phyloP scores from a whole-genome alignment of 2,888 invertebrate genomes.

The Unio delphinus region DNA sequence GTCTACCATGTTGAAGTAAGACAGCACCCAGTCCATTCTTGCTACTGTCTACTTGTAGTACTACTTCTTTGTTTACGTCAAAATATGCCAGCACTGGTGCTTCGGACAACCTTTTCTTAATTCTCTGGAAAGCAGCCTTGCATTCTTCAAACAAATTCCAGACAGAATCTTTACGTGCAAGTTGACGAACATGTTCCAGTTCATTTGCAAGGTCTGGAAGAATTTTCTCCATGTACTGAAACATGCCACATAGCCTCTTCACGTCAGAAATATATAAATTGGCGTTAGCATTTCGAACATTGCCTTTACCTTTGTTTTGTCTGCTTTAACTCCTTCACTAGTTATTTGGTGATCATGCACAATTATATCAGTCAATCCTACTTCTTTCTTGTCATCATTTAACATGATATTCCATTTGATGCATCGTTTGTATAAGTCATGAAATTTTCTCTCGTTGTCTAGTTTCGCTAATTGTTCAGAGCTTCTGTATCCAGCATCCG shows the following conservation, averaged over 20 bases:
- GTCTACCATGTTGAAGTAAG: no score
- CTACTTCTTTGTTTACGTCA: no score
- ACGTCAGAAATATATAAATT: conserved; percentile 29
- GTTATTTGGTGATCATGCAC: conserved; percentile 34
- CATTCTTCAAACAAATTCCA: conserved; percentile 3
- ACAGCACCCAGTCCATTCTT: no score
- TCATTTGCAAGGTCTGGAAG: conserved; percentile 13
- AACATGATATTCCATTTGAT: neutral
- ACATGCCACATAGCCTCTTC: conserved; percentile 33
- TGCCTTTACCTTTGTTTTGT: conserved; percentile 25
- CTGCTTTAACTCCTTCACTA: conserved; percentile 24
- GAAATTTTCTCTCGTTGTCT: conserved; percentile 20
- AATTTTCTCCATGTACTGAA: conserved; percentile 32
- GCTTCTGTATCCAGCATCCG: conserved; percentile 20
- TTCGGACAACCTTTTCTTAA: no score
- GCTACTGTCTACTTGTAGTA: no score
- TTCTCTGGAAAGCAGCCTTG: no score
- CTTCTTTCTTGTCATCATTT: conserved; percentile 1
- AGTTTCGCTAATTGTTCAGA: conserved; percentile 12
- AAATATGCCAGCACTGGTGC: no score
- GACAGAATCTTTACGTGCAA: conserved; percentile 10
- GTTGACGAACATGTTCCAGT: conserved; percentile 14
- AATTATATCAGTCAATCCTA: conserved; percentile 6
- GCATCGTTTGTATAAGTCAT: neutral
- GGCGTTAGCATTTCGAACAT: conserved; percentile 24